Conservation (phyloP, 2,888 invertebrate genomes). For the Timema cristinae region DNA sequence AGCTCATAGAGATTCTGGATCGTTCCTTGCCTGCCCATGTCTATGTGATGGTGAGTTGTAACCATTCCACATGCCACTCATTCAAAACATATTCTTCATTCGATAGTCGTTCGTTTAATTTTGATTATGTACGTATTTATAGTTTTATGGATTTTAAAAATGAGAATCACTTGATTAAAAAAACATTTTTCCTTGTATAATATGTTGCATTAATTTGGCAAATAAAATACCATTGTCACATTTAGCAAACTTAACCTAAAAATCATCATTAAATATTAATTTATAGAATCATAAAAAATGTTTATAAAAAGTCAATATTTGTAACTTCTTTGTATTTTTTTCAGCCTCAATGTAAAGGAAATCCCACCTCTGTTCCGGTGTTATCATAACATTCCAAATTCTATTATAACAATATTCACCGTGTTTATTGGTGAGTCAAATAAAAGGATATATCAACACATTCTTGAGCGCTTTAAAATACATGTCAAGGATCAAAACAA, state of each 20-base stretch:
- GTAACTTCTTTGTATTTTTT: conserved; percentile 26
- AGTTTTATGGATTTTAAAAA: too few relatives aligned
- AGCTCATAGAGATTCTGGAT: conserved; percentile 54
- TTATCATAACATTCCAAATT: neutral
- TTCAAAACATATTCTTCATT: neutral
- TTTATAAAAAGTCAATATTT: too few relatives aligned
- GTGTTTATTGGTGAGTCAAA: too few relatives aligned
- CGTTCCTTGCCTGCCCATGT: conserved; percentile 60
- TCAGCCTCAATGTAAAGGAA: conserved; percentile 41
- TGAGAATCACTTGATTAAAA: too few relatives aligned
- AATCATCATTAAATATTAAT: neutral
- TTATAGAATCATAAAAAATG: neutral
- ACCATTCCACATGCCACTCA: neutral
- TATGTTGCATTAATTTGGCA: too few relatives aligned
- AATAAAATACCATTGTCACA: neutral
- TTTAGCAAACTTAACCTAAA: neutral
- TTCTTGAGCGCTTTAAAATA: too few relatives aligned
- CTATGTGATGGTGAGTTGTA: conserved; percentile 57
- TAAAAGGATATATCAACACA: too few relatives aligned
- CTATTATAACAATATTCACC: too few relatives aligned
- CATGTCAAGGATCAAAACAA: too few relatives aligned
- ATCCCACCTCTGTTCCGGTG: conserved; percentile 27
- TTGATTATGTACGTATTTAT: too few relatives aligned
- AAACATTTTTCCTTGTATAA: too few relatives aligned
- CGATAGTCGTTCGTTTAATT: too few relatives aligned